Evolutionary conservation across 2,797 vertebrate species (phyloP).

Genomic region (Micropoecilia bifurca): DNA sequence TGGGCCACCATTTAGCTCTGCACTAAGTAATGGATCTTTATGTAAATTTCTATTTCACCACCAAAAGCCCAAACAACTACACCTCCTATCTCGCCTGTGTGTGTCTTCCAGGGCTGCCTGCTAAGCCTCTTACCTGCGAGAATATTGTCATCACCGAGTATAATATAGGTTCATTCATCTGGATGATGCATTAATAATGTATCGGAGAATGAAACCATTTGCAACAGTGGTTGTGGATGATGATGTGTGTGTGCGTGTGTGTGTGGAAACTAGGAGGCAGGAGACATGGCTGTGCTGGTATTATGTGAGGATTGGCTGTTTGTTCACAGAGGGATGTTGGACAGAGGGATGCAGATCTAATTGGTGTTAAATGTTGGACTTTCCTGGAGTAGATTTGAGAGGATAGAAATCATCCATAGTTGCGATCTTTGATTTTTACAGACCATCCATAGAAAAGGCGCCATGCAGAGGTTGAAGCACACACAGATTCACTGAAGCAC

Average conservation of each 20-base stretch:
- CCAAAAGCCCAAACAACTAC: slow-evolving; percentile 1
- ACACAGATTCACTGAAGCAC: slow-evolving; percentile 13
- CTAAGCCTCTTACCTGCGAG: slow-evolving; percentile 80
- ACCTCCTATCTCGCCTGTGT: slow-evolving; percentile 7
- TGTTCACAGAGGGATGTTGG: slow-evolving; percentile 3
- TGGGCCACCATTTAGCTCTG: slow-evolving; percentile 19
- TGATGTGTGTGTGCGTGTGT: slow-evolving; percentile 43
- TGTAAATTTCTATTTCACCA: slow-evolving; percentile 52
- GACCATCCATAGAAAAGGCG: slow-evolving; percentile 38
- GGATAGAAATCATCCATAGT: slow-evolving; percentile 29
- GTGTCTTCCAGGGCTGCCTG: slow-evolving; percentile 56
- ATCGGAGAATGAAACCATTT: slow-evolving; percentile 74
- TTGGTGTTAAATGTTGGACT: slow-evolving; percentile 45
- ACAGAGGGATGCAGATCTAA: slow-evolving; percentile 41
- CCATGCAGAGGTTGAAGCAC: slow-evolving; percentile 40
- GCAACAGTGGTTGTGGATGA: slow-evolving; percentile 53
- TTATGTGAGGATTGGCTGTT: slow-evolving; percentile 15
- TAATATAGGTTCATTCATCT: slow-evolving; percentile 80
- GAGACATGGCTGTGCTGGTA: slow-evolving; percentile 13
- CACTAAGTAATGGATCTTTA: slow-evolving; percentile 50
- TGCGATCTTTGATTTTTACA: slow-evolving; percentile 57
- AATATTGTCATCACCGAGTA: slow-evolving; percentile 75
- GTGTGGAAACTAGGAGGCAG: slow-evolving; percentile 18
- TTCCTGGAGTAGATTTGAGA: slow-evolving; percentile 47
- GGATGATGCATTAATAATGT: slow-evolving; percentile 79